Evolutionary conservation across 1,140 invertebrate species (phyloP), one percentile per base, ranked within the genome.

Genomic region (Aplysia californica): DNA sequence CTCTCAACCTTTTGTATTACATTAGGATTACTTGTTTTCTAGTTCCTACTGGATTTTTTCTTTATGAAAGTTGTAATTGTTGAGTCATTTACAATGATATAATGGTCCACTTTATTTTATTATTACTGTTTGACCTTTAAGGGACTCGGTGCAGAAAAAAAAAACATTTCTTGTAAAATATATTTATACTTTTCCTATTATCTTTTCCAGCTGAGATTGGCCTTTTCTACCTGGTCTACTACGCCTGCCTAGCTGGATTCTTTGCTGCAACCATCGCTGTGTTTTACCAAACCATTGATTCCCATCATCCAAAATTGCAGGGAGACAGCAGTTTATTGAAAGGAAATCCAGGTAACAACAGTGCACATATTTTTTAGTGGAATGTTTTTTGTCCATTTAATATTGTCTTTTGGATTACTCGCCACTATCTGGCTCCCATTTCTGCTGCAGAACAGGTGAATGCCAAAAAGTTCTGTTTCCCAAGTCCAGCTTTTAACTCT

Each of bases 151-250:
- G n/a, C n/a, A n/a, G n/a, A n/a, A n/a, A n/a, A n/a, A n/a, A n/a
- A n/a, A n/a, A n/a, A n/a, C n/a, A n/a, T n/a, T n/a, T n/a, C n/a
- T n/a, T n/a, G n/a, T n/a, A n/a, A n/a, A n/a, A n/a, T n/a, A n/a
- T n/a, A n/a, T n/a, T n/a, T n/a, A n/a, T n/a, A n/a, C n/a, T n/a
- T 50, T 77, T 61, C 55, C 69, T 82, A 80, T 79, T 79, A 77
- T 74, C 76, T 69, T 66, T 85, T 84, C 65, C 82, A 87, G 87
- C 38, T 74, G 82, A 86, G 92, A 97, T 98, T 91, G 92, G 95
- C 79, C 89, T 97, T 76, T 99, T 98, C 93, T 98, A 98, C 91
- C 87, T 96, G 77, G 94, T 97, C 89, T 98, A 97, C 92, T 98
- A 98, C 91, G 92, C 93, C 68, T 93, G 93, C 80, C 92, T 99